These are phyloP conservation scores for Ophiodon elongatus DNA, from an alignment of 2,113 vertebrate genomes.

Conservation along the genomic window DNA sequence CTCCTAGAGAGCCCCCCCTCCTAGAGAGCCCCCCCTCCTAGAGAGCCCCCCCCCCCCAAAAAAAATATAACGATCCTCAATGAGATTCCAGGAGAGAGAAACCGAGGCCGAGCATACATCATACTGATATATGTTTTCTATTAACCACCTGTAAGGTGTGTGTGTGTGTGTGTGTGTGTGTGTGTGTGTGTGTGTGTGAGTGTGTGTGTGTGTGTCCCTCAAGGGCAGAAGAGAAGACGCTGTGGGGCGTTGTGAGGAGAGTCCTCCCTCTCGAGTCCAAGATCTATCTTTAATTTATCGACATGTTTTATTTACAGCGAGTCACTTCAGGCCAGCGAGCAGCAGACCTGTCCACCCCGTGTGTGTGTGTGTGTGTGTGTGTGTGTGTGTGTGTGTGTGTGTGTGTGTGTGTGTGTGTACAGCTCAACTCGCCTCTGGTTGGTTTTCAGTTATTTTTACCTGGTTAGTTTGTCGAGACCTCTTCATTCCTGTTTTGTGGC, in stretches of 20 bases:
- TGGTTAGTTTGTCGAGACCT: too few relatives aligned
- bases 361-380: too few relatives aligned
- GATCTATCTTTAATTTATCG: slow-evolving; percentile 72
- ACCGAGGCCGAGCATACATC: slow-evolving; percentile 28
- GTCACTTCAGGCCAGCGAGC: slow-evolving; percentile 46
- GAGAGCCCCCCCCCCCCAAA: too few relatives aligned
- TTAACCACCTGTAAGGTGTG: slow-evolving; percentile 45
- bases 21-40: too few relatives aligned
- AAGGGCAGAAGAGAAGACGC: slow-evolving; percentile 36
- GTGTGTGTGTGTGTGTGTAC: too few relatives aligned
- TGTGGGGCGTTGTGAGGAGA: slow-evolving; percentile 12
- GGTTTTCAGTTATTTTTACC: too few relatives aligned
- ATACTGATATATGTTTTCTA: slow-evolving; percentile 37
- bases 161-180: slow-evolving; percentile 1
- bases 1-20: too few relatives aligned
- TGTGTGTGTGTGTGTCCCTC: slow-evolving; percentile 7
- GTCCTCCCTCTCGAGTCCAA: slow-evolving; percentile 26
- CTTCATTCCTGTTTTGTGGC: slow-evolving; percentile 6
- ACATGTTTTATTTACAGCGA: slow-evolving; percentile 72
- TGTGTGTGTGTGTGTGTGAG: background rate
- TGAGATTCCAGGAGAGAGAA: slow-evolving; percentile 10
- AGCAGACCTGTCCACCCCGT: slow-evolving; percentile 9
- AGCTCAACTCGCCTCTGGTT: too few relatives aligned
- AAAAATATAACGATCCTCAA: background rate
- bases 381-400: too few relatives aligned